Evolutionary conservation across 2,797 vertebrate species (phyloP).

Genomic region (Mycteria americana): DNA sequence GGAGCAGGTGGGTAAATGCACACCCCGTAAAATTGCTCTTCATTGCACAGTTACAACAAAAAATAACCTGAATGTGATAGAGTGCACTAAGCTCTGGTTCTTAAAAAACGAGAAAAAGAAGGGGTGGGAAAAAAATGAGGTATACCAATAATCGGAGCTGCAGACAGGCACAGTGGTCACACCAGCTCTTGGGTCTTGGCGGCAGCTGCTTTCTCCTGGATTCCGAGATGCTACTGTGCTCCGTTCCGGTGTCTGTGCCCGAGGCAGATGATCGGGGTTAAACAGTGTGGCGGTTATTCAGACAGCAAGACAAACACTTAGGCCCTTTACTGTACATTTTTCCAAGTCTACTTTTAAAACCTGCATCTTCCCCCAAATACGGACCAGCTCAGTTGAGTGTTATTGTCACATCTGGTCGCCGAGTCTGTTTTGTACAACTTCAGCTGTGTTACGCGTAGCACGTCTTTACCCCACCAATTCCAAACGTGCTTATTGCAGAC

Average conservation of each 20-base stretch:
- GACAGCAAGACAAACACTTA: neutral
- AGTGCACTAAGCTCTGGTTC: conserved; percentile 46
- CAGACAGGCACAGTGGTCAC: neutral
- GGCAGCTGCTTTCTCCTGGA: neutral
- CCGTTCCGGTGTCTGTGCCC: conserved; percentile 6
- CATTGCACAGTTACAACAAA: neutral
- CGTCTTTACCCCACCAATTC: neutral
- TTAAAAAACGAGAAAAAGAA: neutral
- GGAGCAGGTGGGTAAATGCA: neutral
- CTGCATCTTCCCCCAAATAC: neutral
- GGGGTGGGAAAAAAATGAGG: neutral
- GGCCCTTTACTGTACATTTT: neutral
- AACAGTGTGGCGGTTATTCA: neutral
- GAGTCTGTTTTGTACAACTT: neutral
- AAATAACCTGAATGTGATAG: conserved; percentile 31
- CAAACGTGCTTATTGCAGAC: neutral
- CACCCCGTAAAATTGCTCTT: neutral
- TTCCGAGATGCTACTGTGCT: neutral
- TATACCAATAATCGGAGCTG: conserved; percentile 10
- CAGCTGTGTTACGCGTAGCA: neutral
- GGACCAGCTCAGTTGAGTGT: neutral
- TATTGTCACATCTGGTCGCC: neutral
- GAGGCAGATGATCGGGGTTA: neutral
- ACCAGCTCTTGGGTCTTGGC: neutral
- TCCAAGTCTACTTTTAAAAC: neutral